phyloP scores from a whole-genome alignment of 2,888 invertebrate genomes.

The Asteroscopus sphinx region DNA sequence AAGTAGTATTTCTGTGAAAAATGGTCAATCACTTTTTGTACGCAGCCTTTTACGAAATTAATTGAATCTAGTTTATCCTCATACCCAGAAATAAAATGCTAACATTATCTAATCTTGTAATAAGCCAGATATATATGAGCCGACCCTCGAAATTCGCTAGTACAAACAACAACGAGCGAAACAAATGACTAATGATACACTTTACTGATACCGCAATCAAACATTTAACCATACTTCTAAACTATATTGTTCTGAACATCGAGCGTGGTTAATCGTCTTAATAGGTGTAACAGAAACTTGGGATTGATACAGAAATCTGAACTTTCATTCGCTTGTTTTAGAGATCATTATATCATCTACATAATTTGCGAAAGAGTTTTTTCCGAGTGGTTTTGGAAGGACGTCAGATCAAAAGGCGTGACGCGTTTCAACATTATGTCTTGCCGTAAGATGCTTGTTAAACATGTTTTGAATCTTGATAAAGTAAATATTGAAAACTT shows the following conservation, averaged over 20 bases:
- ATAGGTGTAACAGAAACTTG: slow-evolving; percentile 70
- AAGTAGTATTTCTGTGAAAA: no score
- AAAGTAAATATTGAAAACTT: slow-evolving; percentile 7
- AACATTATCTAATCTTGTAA: slow-evolving; percentile 36
- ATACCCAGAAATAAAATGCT: slow-evolving; percentile 9
- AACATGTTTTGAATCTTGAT: slow-evolving; percentile 20
- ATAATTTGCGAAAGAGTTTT: slow-evolving; percentile 72
- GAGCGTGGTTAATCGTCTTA: slow-evolving; percentile 80
- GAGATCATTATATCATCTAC: slow-evolving; percentile 55
- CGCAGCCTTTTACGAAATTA: neutral
- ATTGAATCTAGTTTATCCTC: neutral
- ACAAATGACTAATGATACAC: slow-evolving; percentile 38
- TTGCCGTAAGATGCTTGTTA: slow-evolving; percentile 32
- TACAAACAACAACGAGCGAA: slow-evolving; percentile 23
- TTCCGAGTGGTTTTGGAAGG: slow-evolving; percentile 73
- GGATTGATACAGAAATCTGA: slow-evolving; percentile 48
- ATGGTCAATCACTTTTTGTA: no score
- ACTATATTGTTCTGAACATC: slow-evolving; percentile 69
- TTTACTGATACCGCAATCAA: slow-evolving; percentile 62
- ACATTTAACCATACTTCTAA: slow-evolving; percentile 56
- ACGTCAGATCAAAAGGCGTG: slow-evolving; percentile 70
- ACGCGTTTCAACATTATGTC: slow-evolving; percentile 73
- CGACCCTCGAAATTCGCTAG: slow-evolving; percentile 8
- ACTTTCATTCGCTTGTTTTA: slow-evolving; percentile 55
- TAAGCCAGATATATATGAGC: slow-evolving; percentile 25